These are phyloP conservation scores for Ciona savignyi DNA, from an alignment of 23 tunicate species.

Conservation along the genomic window DNA sequence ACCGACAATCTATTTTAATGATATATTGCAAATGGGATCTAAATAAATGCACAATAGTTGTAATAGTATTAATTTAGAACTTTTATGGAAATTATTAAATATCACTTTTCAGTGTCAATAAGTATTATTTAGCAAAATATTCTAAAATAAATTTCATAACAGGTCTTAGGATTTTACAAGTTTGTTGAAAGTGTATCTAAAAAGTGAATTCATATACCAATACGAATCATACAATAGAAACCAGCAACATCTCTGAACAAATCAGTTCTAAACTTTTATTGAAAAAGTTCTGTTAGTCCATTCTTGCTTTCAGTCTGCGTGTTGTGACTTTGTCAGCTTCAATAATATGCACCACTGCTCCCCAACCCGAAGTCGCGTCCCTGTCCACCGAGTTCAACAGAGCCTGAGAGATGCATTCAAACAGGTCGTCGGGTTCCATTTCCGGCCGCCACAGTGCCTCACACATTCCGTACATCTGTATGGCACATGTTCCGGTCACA, in stretches of 20 bases:
- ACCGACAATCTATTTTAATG: no score
- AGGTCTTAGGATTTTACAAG: no score
- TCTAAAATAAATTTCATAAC: no score
- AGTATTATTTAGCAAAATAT: no score
- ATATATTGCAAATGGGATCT: no score
- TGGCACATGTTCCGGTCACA: constrained; percentile 84
- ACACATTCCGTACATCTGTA: constrained; percentile 92
- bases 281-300: constrained; percentile 43
- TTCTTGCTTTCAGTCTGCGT: constrained; percentile 81
- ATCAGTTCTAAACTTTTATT: background rate
- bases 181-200: no score
- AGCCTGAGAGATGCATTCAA: constrained; percentile 95
- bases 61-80: no score
- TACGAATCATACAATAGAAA: no score
- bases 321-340: constrained; percentile 84
- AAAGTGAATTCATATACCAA: no score
- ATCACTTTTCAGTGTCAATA: no score
- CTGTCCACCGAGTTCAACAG: constrained; percentile 84
- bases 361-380: constrained; percentile 96
- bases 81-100: no score
- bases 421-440: constrained; percentile 86
- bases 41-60: no score
- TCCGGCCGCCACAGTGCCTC: constrained; percentile 92
- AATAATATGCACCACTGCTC: constrained; percentile 86
- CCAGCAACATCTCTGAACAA: background rate